Percentiles rank a stretch among this genome's conserved stretches.
Conservation (phyloP, 1,140 invertebrate genomes). For the Dendroctonus ponderosae region DNA sequence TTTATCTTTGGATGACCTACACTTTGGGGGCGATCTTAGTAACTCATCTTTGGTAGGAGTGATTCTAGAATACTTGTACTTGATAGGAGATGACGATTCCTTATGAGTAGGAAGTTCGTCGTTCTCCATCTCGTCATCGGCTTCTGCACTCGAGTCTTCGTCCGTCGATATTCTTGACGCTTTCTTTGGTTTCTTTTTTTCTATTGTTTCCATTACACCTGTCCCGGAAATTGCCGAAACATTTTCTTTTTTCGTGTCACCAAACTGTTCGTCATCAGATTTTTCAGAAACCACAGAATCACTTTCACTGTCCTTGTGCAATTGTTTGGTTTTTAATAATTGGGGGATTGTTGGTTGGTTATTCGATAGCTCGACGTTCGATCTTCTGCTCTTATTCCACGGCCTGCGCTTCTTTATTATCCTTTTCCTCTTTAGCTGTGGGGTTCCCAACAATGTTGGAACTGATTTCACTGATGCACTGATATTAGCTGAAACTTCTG, state of each 20-base stretch:
- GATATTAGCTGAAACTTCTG: not conserved
- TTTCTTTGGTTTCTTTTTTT: conserved; percentile 55
- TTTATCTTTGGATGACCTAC: conserved; percentile 44
- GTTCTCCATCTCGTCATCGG: conserved; percentile 63
- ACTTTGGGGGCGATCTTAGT: conserved; percentile 29
- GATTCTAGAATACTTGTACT: conserved; percentile 47
- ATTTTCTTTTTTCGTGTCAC: conserved; percentile 43
- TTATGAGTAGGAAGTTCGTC: conserved; percentile 51
- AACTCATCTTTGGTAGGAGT: conserved; percentile 43
- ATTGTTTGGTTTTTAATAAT: conserved; percentile 39
- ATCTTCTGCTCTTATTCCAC: conserved; percentile 46
- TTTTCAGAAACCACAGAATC: conserved; percentile 45
- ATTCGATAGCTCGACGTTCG: conserved; percentile 17
- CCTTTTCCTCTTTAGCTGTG: conserved; percentile 40
- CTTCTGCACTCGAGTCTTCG: conserved; percentile 62
- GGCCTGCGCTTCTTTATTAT: conserved; percentile 47
- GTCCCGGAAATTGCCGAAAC: not conserved
- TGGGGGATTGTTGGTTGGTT: conserved; percentile 44
- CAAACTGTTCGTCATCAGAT: conserved; percentile 41
- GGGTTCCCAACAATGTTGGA: conserved; percentile 25
- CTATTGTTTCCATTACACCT: conserved; percentile 40
- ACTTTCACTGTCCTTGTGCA: conserved; percentile 44
- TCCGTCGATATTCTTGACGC: conserved; percentile 50
- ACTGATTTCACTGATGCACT: conserved; percentile 29
- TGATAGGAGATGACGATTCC: conserved; percentile 40